Evolutionary conservation across 2,113 vertebrate species (phyloP).

Genomic region (Corapipo altera): DNA sequence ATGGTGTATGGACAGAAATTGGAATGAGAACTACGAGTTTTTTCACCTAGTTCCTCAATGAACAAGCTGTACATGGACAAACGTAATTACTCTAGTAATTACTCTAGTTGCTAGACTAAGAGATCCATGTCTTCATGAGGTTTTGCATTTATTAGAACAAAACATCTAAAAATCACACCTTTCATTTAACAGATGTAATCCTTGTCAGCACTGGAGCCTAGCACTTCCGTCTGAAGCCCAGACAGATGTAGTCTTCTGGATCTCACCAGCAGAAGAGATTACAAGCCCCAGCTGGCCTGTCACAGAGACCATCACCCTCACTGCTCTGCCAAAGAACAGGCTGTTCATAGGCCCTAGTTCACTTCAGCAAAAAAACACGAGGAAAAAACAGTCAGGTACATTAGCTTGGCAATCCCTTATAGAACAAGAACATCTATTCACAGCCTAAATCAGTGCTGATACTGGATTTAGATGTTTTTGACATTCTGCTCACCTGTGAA

Average conservation of each 20-base stretch:
- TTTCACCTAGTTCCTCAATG: neutral
- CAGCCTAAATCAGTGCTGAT: neutral
- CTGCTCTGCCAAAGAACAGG: neutral
- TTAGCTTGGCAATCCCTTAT: neutral
- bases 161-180: neutral
- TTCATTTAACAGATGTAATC: neutral
- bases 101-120: neutral
- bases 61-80: neutral
- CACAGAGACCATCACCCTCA: neutral
- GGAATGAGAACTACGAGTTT: neutral
- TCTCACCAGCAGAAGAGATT: neutral
- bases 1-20: neutral
- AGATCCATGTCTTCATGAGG: neutral
- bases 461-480: neutral
- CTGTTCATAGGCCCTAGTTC: neutral
- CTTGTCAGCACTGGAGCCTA: neutral
- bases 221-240: neutral
- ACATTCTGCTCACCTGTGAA: neutral
- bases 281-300: constrained; percentile 1
- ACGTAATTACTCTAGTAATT: neutral
- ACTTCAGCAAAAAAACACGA: neutral
- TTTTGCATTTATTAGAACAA: neutral
- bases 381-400: neutral
- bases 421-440: neutral
- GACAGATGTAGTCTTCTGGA: neutral